Base-by-base conservation (phyloP, 37 sponge, comb jelly and placozoan species). In the Crambe crambe region DNA sequence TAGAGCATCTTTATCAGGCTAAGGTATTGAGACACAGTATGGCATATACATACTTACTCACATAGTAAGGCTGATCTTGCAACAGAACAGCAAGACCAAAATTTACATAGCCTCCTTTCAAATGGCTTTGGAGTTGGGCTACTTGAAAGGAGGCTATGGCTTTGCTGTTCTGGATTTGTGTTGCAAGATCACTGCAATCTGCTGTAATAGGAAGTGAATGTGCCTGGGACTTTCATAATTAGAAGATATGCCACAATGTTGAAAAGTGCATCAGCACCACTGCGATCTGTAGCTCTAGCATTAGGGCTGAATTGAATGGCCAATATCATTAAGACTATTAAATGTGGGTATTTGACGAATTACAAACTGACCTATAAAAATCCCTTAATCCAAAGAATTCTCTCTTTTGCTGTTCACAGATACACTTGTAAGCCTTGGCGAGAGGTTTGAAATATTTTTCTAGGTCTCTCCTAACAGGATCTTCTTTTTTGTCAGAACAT, bases 371-470 rank as follows among this genome's bases (percentile, higher is more conserved):
- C 92, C 92, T 90, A 69, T 95, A 98, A 70, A 95, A 98, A 57
- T 98, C 99, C 68, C 99, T 62, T 22, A 98, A 83, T 3, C 99
- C 99, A 89, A 95, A 96, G 64, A 91, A 95, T 38, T 95, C 90
- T 59, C 62, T 83, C 42, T 73, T 36, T 43, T 91, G 47, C 25
- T 84, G 3, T 0, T 71, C 44, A 41, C 74, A 73, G 17, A 70
- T 51, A 21, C 73, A 37, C 29, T 37, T 26, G 56, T 93, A 96
- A n/a, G 91, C 91, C 38, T 76, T 72, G 40, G 97, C 89, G 26
- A 96, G 51, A 21, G 74, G 64, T 37, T 56, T 29, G 37, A 95
- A 84, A 34, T 74, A 83, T 41, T 18, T 30, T 18, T 87, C 78
- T 42, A 95, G 63, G 5, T 35, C 37, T 31, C 58, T 41, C 36